These are phyloP conservation scores for Drosophila pandora DNA, from an alignment of 1,140 invertebrate species.

Conservation along the genomic window DNA sequence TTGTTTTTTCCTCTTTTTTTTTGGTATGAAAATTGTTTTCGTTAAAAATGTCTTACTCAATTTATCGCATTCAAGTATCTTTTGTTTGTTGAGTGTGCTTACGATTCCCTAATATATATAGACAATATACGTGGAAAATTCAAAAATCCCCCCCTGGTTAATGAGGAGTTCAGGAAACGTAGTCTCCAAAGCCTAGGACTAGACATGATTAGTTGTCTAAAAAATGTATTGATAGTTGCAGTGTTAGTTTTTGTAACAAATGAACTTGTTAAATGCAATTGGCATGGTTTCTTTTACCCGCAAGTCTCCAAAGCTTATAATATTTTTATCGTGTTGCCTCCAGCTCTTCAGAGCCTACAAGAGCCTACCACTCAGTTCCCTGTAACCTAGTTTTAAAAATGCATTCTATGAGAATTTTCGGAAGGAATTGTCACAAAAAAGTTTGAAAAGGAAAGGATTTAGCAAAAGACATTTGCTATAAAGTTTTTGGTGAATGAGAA, in stretches of 20 bases:
- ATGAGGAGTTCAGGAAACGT: constrained; percentile 47
- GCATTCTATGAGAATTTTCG: constrained; percentile 38
- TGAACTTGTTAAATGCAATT: constrained; percentile 59
- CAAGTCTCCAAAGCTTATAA: constrained; percentile 45
- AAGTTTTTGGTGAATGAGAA: constrained; percentile 83
- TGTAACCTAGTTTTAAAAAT: constrained; percentile 52
- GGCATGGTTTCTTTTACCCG: constrained; percentile 45
- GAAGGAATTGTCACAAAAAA: neutral
- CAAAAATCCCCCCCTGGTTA: constrained; percentile 14
- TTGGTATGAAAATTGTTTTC: constrained; percentile 62
- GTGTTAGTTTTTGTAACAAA: constrained; percentile 45
- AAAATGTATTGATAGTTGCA: constrained; percentile 36
- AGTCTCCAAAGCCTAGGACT: constrained; percentile 60
- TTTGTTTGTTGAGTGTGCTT: constrained; percentile 28
- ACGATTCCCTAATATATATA: constrained; percentile 21
- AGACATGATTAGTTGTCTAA: constrained; percentile 53
- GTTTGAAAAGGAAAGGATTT: neutral
- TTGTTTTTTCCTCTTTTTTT: constrained; percentile 8
- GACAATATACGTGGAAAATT: constrained; percentile 33
- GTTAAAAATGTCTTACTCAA: constrained; percentile 55
- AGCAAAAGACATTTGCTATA: constrained; percentile 83
- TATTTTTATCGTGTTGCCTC: constrained; percentile 3
- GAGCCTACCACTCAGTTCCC: constrained; percentile 19
- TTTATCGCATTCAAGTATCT: constrained; percentile 26
- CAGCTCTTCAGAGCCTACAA: constrained; percentile 7